Base-by-base conservation (phyloP, 1,140 invertebrate species). In the Acromyrmex echinatior region DNA sequence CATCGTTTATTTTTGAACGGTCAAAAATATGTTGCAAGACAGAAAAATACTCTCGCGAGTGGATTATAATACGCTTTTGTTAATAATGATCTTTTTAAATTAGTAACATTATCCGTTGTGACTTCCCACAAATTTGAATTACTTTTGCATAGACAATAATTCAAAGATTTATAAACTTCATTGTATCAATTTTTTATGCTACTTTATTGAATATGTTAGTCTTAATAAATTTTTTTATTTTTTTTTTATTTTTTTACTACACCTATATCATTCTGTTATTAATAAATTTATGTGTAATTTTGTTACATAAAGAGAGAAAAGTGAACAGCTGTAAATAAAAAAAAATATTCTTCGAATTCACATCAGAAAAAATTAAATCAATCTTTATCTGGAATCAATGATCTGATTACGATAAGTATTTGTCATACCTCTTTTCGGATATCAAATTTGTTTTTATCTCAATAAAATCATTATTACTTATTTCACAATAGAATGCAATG, bases 1-100 rank as follows among this genome's bases (percentile, higher is more conserved):
- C 28, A 14, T 51, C 45, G n/a, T 84, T 82, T 81, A 74, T 74
- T 84, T 74, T 84, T 25, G 2, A n/a, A 35, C 14, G 2, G 4
- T 74, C 39, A 49, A 5, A 62, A 62, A 14, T 21, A 21, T 74
- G 16, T 84, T 31, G 31, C 28, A 74, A 2, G 35, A 31, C 14
- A 21, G n/a, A 60, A 82, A 62, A 76, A 21, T 74, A 39, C 14
- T 81, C 16, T 35, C 35, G 9, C 16, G 0, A 56, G 49, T 74
- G 2, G 10, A 21, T 49, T 10, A 62, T 74, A 63, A 25, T 25
- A 25, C 25, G 25, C 2, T 58, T 51, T 21, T 35, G 18, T 60
- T 28, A 45, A 1, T 28, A 16, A 62, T n/a, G 4, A 56, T 56
- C 5, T 63, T 16, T 14, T 51, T 31, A 3, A 45, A 28, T 65